A percentile compares a stretch with the other conserved stretches of the same genome.
These are phyloP conservation scores for Dicrostonyx torquatus DNA, from an alignment of 2,797 vertebrate species.

Conservation along the genomic window DNA sequence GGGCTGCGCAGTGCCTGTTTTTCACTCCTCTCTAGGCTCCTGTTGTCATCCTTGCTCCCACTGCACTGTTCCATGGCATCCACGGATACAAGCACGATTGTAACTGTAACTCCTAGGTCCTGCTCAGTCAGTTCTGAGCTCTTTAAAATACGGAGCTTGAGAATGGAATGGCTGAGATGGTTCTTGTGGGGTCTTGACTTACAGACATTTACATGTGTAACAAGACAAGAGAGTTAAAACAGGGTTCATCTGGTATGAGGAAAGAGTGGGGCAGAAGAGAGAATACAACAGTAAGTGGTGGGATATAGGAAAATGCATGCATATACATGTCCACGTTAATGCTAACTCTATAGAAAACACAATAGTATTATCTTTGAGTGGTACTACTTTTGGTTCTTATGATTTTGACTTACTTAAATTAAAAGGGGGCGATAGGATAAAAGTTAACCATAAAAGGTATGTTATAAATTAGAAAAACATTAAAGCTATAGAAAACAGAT, in stretches of 20 bases:
- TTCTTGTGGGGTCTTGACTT: neutral
- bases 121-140: neutral
- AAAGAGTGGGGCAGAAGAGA: neutral
- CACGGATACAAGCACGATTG: neutral
- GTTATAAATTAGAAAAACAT: neutral
- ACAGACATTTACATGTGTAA: neutral
- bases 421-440: neutral
- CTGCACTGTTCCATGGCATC: neutral
- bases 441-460: neutral
- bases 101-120: neutral
- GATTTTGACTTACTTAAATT: conserved; percentile 6
- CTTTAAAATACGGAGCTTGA: neutral
- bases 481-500: neutral
- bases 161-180: neutral
- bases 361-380: neutral
- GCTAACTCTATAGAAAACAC: neutral
- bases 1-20: neutral
- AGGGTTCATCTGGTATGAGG: neutral
- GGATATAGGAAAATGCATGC: neutral
- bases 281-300: neutral
- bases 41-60: neutral
- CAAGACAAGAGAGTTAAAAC: neutral
- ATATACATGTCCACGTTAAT: neutral
- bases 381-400: neutral
- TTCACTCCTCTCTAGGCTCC: neutral